Conservation (phyloP, 2,113 vertebrate species). For the Ameiurus melas region DNA sequence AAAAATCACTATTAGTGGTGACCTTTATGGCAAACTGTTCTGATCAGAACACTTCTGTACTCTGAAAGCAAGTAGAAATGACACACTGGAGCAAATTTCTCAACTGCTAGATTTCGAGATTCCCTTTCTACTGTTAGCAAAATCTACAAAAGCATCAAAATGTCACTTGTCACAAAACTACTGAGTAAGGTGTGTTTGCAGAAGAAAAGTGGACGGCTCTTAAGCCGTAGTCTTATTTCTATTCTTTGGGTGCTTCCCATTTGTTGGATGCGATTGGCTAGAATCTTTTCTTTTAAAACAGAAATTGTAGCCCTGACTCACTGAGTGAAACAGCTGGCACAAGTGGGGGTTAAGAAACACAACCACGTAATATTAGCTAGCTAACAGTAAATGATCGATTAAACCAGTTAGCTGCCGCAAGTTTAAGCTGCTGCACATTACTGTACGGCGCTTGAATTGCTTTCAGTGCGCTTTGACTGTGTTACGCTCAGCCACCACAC, state of each 20-base stretch:
- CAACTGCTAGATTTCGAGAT: neutral
- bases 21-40: neutral
- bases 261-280: neutral
- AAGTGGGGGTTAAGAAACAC: neutral
- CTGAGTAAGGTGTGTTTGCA: neutral
- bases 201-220: neutral
- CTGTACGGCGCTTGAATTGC: neutral
- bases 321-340: neutral
- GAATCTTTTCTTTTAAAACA: neutral
- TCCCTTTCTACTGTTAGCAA: neutral
- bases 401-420: neutral
- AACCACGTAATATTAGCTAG: neutral
- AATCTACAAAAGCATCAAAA: neutral
- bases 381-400: neutral
- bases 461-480: neutral
- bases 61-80: neutral
- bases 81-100: neutral
- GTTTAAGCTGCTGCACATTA: neutral
- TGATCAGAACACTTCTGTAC: neutral
- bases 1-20: neutral
- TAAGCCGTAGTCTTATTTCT: neutral
- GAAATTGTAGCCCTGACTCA: neutral
- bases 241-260: neutral
- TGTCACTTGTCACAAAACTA: neutral
- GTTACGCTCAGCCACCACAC: neutral